Conservation (phyloP, 1,140 invertebrate species). For the Lordiphosa mommai region DNA sequence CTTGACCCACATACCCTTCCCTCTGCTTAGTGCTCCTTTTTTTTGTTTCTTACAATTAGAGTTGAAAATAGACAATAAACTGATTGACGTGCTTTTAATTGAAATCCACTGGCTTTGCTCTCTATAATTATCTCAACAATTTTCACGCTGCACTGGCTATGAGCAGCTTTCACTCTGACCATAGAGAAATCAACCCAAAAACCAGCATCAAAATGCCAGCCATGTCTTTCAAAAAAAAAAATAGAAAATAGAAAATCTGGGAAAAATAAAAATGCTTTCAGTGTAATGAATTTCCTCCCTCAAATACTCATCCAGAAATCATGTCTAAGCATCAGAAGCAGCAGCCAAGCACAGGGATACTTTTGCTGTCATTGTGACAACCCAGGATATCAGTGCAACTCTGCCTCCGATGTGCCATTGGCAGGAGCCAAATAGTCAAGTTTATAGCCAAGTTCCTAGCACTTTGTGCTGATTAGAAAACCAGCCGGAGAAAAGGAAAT, state of each 20-base stretch:
- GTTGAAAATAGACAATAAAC: neutral
- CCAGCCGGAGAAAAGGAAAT: conserved; percentile 19
- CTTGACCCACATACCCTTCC: too few relatives aligned
- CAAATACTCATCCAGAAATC: too few relatives aligned
- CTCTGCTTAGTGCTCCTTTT: neutral
- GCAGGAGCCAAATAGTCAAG: conserved; percentile 16
- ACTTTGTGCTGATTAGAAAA: conserved; percentile 75
- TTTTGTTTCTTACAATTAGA: neutral
- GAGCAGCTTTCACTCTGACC: conserved; percentile 9
- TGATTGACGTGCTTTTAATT: conserved; percentile 34
- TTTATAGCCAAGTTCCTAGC: conserved; percentile 42
- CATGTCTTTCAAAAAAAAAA: neutral
- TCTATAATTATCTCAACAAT: conserved; percentile 1
- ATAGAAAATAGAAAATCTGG: neutral
- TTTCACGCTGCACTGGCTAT: neutral
- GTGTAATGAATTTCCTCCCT: conserved; percentile 42
- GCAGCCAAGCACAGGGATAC: conserved; percentile 28
- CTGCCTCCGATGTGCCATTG: neutral
- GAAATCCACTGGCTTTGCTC: conserved; percentile 8
- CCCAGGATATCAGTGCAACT: conserved; percentile 21
- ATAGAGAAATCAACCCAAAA: conserved; percentile 19
- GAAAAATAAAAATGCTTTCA: conserved; percentile 64
- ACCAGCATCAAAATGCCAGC: conserved; percentile 11
- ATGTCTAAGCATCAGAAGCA: conserved; percentile 24
- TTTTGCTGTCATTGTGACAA: conserved; percentile 52